phyloP scores from a whole-genome alignment of 2,113 vertebrate genomes.

The Aplodontia rufa region DNA sequence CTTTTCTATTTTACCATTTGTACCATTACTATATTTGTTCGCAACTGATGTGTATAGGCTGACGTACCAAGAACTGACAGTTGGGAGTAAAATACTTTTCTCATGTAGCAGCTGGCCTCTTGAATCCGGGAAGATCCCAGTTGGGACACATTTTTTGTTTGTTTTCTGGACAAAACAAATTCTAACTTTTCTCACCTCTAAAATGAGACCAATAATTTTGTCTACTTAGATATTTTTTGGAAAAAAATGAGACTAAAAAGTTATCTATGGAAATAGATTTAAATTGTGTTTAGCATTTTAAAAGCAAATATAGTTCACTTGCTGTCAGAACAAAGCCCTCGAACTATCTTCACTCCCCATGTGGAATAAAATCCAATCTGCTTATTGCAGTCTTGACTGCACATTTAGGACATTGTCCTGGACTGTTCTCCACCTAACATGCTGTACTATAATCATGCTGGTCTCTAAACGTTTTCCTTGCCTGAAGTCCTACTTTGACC shows the following conservation, averaged over 20 bases:
- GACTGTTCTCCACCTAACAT: background rate
- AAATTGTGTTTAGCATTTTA: background rate
- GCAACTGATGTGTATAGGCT: rapidly evolving
- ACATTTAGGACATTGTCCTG: background rate
- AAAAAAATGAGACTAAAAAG: background rate
- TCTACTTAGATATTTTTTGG: background rate
- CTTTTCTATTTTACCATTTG: background rate
- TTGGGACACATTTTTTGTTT: background rate
- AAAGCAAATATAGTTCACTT: background rate
- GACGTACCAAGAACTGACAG: background rate
- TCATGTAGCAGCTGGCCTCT: background rate
- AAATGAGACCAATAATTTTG: background rate
- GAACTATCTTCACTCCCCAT: background rate
- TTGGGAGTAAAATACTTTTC: background rate
- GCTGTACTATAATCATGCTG: background rate
- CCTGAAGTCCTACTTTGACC: background rate
- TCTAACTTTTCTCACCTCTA: background rate
- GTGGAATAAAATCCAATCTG: background rate
- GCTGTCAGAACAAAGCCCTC: background rate
- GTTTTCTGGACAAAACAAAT: background rate
- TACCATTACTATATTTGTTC: background rate
- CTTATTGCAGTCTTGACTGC: background rate
- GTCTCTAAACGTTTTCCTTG: background rate
- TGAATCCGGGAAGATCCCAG: background rate
- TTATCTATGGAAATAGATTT: background rate